These are phyloP conservation scores for Lasioglossum figueresi DNA, from an alignment of 2,888 invertebrate species.

Conservation along the genomic window DNA sequence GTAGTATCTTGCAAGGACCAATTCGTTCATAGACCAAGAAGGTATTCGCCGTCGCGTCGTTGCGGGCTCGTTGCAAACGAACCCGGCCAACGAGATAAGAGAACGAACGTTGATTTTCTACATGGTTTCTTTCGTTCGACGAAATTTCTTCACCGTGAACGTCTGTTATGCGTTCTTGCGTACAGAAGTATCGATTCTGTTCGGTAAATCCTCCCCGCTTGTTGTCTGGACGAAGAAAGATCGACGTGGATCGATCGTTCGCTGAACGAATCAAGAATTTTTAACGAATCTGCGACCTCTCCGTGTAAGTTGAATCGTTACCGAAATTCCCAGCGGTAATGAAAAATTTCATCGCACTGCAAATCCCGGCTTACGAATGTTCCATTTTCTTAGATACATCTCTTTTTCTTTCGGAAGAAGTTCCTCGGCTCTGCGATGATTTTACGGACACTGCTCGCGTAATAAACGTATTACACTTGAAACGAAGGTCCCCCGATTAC, in stretches of 20 bases:
- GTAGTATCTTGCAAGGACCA: constrained; percentile 53
- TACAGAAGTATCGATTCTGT: not conserved
- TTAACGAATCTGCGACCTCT: no score
- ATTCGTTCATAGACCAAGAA: constrained; percentile 50
- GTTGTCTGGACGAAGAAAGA: constrained; percentile 4
- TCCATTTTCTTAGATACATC: not conserved
- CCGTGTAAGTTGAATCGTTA: not conserved
- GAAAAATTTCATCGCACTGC: not conserved
- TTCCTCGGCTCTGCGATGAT: not conserved
- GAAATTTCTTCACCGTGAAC: not conserved
- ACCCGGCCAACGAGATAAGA: not conserved
- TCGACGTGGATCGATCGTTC: not conserved
- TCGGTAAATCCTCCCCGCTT: not conserved
- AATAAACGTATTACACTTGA: not conserved
- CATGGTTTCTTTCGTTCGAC: not conserved
- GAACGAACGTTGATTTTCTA: not conserved
- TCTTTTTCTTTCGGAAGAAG: not conserved
- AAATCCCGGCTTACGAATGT: not conserved
- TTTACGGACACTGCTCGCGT: not conserved
- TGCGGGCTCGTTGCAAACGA: not conserved
- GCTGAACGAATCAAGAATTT: not conserved
- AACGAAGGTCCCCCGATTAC: not conserved
- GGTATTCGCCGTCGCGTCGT: not conserved
- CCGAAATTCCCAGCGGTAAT: not conserved
- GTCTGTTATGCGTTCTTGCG: not conserved